phyloP scores from a whole-genome alignment of 1,140 invertebrate genomes.

The Drosophila micromelanica region DNA sequence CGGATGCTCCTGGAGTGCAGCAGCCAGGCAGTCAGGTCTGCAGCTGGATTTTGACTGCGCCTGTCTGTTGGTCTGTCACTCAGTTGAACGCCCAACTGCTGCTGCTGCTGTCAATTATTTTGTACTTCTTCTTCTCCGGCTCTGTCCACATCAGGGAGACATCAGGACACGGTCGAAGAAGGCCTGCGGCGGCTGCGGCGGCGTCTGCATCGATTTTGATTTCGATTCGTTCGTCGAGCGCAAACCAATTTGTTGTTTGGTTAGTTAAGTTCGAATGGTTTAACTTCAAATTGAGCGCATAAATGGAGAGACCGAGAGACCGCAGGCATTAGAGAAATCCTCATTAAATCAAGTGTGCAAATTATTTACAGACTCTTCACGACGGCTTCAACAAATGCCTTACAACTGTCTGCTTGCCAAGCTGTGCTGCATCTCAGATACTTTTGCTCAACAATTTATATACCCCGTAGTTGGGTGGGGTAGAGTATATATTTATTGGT shows the following conservation, averaged over 20 bases:
- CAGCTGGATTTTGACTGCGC: constrained; percentile 59
- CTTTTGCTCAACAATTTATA: background rate
- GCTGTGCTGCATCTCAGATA: background rate
- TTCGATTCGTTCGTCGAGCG: constrained; percentile 50
- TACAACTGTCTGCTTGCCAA: background rate
- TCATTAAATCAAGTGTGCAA: constrained; percentile 35
- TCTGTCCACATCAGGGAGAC: constrained; percentile 21
- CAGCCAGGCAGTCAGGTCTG: background rate
- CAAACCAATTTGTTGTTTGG: constrained; percentile 72
- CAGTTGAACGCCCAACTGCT: constrained; percentile 49
- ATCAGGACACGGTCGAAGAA: no score
- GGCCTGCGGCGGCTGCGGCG: background rate
- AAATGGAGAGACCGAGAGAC: constrained; percentile 33
- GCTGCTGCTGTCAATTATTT: constrained; percentile 73
- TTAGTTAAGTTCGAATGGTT: constrained; percentile 58
- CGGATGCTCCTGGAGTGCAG: constrained; percentile 8
- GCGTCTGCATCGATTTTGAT: constrained; percentile 42
- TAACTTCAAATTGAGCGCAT: constrained; percentile 66
- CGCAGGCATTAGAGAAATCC: constrained; percentile 1
- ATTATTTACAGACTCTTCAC: constrained; percentile 18
- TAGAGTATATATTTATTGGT: background rate
- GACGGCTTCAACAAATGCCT: background rate
- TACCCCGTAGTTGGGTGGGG: background rate
- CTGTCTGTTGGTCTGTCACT: constrained; percentile 68
- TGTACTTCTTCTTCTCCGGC: constrained; percentile 30